Evolutionary conservation across 2,888 invertebrate species (phyloP), one percentile per base, ranked within the genome.

Genomic region (Melanostoma scalare): DNA sequence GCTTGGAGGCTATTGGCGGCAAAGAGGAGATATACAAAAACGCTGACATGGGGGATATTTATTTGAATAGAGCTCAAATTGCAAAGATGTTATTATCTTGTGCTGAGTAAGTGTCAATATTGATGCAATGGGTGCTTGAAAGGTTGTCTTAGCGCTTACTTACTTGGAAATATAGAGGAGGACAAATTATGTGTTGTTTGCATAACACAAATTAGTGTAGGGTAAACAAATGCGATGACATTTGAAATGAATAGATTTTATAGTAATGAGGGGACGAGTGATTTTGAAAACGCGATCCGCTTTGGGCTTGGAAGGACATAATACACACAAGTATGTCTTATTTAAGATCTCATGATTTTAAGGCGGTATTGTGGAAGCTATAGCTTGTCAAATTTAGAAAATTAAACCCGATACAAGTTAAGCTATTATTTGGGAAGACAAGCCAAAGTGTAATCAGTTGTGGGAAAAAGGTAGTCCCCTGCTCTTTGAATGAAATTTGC

Each of bases 61-160:
- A 55, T 42, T 53, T 75, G 63, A 56, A 71, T 53, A 55, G 71
- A 42, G 48, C 30, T 75, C 71, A 36, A 60, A 82, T 68, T 77
- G 77, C 73, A 68, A 60, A 82, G 68, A 50, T 63, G 31, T 36
- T 44, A 82, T 82, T 77, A 73, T 60, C 58, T 78, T 82, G 63
- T 78, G 82, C 82, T 82, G 78, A 78, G 40, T 78, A 69, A 74
- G 78, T 69, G 78, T 82, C 78, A 82, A 78, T 82, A 68, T 77
- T 82, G 82, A 73, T 74, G 82, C 78, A 78, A 78, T 58, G 50
- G 74, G 67, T 61, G 42, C 38, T 55, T 10, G 35, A 79, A 60
- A 33, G 35, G 42, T 40, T 56, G 42, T 52, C 10, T 10, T 36
- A 8, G 33, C 35, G 8, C 46, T 38, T 35, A 46, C 61, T 55